A percentile compares a stretch with the other conserved stretches of the same genome.
Conservation (phyloP, 2,113 vertebrate genomes). For the Macroglossus sobrinus region DNA sequence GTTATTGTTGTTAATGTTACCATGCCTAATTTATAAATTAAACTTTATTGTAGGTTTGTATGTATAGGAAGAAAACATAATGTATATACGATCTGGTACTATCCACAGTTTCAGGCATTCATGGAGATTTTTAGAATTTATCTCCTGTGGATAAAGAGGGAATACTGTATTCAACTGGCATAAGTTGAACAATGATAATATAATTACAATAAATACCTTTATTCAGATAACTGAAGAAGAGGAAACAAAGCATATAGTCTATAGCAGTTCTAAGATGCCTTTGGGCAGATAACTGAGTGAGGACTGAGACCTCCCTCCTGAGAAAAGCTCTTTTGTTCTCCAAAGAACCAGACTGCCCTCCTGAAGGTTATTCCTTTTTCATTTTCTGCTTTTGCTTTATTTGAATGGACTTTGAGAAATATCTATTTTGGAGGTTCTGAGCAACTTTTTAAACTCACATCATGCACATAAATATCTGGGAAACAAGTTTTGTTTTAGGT, state of each 20-base stretch:
- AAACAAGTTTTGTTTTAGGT: neutral
- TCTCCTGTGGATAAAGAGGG: too few species aligned
- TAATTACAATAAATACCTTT: neutral
- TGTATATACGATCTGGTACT: too few species aligned
- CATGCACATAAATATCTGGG: neutral
- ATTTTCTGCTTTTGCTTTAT: neutral
- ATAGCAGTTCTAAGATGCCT: neutral
- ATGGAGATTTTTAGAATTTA: too few species aligned
- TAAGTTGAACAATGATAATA: neutral
- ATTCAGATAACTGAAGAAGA: neutral
- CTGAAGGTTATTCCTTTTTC: too few species aligned
- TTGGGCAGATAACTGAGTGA: too few species aligned
- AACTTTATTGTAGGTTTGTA: too few species aligned
- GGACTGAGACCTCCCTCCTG: too few species aligned
- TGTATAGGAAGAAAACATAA: too few species aligned
- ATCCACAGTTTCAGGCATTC: too few species aligned
- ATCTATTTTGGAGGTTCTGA: neutral
- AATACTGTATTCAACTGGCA: neutral
- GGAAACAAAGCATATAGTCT: neutral
- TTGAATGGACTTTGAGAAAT: neutral
- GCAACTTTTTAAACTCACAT: neutral
- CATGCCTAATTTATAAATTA: too few species aligned
- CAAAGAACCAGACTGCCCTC: neutral
- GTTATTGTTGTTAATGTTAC: neutral
- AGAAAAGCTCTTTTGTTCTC: neutral